phyloP scores from a whole-genome alignment of 53 echinoderm and acorn worm genomes.

The Crossaster papposus region DNA sequence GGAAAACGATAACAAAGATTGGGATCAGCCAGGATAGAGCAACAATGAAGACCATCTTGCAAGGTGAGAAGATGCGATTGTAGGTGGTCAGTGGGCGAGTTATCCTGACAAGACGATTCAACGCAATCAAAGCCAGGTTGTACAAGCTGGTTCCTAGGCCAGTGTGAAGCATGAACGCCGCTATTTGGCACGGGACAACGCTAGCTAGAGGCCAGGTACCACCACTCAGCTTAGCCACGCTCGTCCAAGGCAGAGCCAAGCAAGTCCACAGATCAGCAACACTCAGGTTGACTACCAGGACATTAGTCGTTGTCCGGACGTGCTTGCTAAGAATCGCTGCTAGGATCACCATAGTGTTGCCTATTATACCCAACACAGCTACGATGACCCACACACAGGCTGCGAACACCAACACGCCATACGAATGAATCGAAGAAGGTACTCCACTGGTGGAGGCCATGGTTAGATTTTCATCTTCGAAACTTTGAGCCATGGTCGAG shows the following conservation, averaged over 20 bases:
- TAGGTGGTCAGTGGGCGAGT: slow-evolving; percentile 24
- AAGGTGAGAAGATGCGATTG: slow-evolving; percentile 23
- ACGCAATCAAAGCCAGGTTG: slow-evolving; percentile 49
- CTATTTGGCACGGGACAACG: slow-evolving; percentile 39
- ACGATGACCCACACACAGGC: slow-evolving; percentile 33
- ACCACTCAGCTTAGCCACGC: slow-evolving; percentile 23
- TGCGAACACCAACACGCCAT: not conserved
- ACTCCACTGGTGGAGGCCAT: not conserved
- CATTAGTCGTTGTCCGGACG: slow-evolving; percentile 60
- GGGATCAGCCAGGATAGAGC: slow-evolving; percentile 48
- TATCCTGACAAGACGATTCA: slow-evolving; percentile 59
- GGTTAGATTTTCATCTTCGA: slow-evolving; percentile 12
- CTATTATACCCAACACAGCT: slow-evolving; percentile 39
- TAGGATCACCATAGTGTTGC: slow-evolving; percentile 59
- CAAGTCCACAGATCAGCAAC: slow-evolving; percentile 57
- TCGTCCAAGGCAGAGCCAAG: slow-evolving; percentile 37
- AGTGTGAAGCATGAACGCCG: slow-evolving; percentile 45
- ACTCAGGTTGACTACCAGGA: slow-evolving; percentile 57
- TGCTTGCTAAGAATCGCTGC: slow-evolving; percentile 40
- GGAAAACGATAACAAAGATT: slow-evolving; percentile 25
- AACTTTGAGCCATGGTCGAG: not conserved
- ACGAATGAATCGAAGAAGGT: slow-evolving; percentile 2
- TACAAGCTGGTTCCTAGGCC: slow-evolving; percentile 51
- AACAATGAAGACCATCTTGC: slow-evolving; percentile 32
- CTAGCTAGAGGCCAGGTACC: slow-evolving; percentile 34